Base-by-base conservation (phyloP, 2,888 invertebrate genomes). In the Melinaea menophilus region DNA sequence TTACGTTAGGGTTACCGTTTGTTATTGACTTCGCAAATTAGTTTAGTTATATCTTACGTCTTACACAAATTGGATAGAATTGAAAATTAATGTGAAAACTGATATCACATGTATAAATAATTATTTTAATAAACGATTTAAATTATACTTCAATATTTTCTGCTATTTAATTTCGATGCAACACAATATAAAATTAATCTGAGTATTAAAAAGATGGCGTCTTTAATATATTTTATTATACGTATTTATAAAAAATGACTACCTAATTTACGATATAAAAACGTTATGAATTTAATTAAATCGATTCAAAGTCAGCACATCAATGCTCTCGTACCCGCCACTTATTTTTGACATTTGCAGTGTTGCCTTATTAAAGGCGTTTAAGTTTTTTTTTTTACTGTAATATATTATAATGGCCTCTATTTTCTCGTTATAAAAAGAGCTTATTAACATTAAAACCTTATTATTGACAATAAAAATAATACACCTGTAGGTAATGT, bases 271-370 rank as follows among this genome's bases (percentile, higher is more conserved):
- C 41, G 41, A 41, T 41, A 41, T 41, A 41, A 41, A 41, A 41
- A 41, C 41, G 41, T 31, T 9, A 51, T 11, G 1, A 51, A 3
- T 58, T 61, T 41, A 61, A 55, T 63, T 58, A 22, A 61, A 58
- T 51, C 37, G 56, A 58, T 61, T 61, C 46, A 41, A 37, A 37
- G 37, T 57, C 37, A 57, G n/a, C 51, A 48, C 37, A 54, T 46
- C 41, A 35, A 56, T 33, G 59, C 34, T 31, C 56, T 54, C 46
- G 48, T 51, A 61, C 41, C 58, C 55, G 57, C 61, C 64, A 64
- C 55, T 64, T 64, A 61, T 58, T 58, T 64, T 64, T 61, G 64
- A 64, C 64, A 64, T 64, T 58, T 61, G 60, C 64, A 55, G 51
- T 45, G 54, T 51, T 35, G 13, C 48, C 60, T 64, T 61, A 64